phyloP scores from a whole-genome alignment of 35 echinoderm and acorn worm species.

The Amphiura filiformis region DNA sequence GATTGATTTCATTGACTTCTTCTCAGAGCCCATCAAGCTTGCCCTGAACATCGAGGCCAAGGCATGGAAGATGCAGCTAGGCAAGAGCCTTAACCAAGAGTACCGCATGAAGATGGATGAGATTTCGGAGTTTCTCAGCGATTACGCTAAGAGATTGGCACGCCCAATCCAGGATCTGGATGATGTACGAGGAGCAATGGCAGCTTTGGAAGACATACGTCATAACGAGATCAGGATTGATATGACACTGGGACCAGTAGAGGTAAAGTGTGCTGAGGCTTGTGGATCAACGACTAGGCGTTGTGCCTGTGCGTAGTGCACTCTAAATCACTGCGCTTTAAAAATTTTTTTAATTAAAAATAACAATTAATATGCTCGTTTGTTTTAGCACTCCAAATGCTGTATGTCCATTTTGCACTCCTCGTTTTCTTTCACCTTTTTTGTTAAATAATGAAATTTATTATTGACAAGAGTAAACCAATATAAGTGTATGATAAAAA shows the following conservation, averaged over 20 bases:
- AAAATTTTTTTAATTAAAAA: too few relatives aligned
- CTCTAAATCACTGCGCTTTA: too few relatives aligned
- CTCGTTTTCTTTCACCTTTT: too few relatives aligned
- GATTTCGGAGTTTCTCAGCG: conserved; percentile 77
- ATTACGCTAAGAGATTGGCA: conserved; percentile 77
- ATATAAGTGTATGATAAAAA: too few relatives aligned
- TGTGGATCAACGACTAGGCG: too few relatives aligned
- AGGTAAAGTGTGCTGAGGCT: conserved; percentile 37
- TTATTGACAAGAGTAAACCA: too few relatives aligned
- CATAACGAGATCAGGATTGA: conserved; percentile 94
- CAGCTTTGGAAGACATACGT: conserved; percentile 75
- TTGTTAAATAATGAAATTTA: too few relatives aligned
- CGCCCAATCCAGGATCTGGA: conserved; percentile 88
- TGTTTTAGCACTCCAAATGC: too few relatives aligned
- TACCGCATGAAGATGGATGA: conserved; percentile 96
- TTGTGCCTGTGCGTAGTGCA: too few relatives aligned
- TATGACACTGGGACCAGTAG: conserved; percentile 95
- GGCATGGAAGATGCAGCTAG: conserved; percentile 91
- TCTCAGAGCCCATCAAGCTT: conserved; percentile 87
- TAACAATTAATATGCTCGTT: too few relatives aligned
- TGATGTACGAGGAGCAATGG: conserved; percentile 91
- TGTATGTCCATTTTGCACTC: too few relatives aligned
- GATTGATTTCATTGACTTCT: too few relatives aligned
- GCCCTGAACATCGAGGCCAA: conserved; percentile 83
- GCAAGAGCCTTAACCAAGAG: conserved; percentile 84